Evolutionary conservation across 2,113 vertebrate genomes (phyloP), one percentile per base, ranked within the genome.

Genomic region (Takifugu flavidus): DNA sequence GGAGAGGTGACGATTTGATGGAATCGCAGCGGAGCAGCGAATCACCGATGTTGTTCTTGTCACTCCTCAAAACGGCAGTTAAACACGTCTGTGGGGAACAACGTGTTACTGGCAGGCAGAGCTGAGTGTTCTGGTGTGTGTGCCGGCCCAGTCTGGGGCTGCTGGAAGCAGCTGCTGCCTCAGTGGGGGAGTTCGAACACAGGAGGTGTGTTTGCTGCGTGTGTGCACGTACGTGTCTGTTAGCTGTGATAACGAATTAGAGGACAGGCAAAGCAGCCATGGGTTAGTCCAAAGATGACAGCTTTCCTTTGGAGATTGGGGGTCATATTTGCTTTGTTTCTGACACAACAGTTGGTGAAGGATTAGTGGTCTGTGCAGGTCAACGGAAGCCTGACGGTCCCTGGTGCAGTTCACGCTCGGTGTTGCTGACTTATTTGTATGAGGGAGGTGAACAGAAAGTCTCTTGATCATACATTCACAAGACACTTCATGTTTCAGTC

Each of bases 141-240:
- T 82, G 82, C 74, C 68, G 53, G 67, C 44, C 57, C 62, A 47
- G 60, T 79, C 77, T 73, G 83, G 68, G 60, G 75, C 62, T 56
- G 62, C 72, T 82, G 59, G 54, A 82, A 82, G 75, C 88, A 88
- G 88, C 85, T 91, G 89, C 78, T 77, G 60, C 67, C 87, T 79
- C 84, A 85, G 89, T 45, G 68, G 86, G 85, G 75, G 4, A 75
- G 65, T 59, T 13, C 29, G 65, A 62, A 60, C 64, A 52, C 59
- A 59, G 56, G 70, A 62, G 77, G 71, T 60, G 67, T 63, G 77
- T 59, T 52, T 71, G 27, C 26, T 65, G 49, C 72, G 71, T 70
- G 56, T 72, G 57, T 15, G 57, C 74, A 63, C 59, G 66, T 34
- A 57, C 0, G 6, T 49, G 56, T 79, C 69, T 73, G 53, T 44